Evolutionary conservation across 2,888 invertebrate genomes (phyloP).

Genomic region (Aphidius colemani): DNA sequence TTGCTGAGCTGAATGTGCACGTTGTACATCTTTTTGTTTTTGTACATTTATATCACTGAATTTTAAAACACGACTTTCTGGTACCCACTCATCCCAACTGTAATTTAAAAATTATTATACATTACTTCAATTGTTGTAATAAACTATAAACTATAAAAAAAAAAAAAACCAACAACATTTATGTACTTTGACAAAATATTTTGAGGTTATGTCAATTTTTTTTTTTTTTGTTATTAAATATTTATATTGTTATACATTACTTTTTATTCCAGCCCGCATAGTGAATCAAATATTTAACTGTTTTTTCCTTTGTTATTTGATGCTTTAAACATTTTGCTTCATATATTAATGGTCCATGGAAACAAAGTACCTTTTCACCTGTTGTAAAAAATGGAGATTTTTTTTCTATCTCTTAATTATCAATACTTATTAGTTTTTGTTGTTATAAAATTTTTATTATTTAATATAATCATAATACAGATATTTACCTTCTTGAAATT

Average conservation of each 20-base stretch:
- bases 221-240: slow-evolving; percentile 15
- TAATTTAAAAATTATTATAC: slow-evolving; percentile 11
- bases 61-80: slow-evolving; percentile 69
- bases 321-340: slow-evolving; percentile 94
- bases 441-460: not conserved
- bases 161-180: not conserved
- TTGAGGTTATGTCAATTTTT: slow-evolving; percentile 5
- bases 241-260: slow-evolving; percentile 63
- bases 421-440: not conserved
- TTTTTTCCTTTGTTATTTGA: slow-evolving; percentile 81
- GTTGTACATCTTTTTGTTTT: slow-evolving; percentile 67
- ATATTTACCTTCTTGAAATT: slow-evolving; percentile 73
- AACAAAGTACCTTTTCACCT: slow-evolving; percentile 92
- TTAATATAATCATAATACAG: not conserved
- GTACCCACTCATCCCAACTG: slow-evolving; percentile 68
- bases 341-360: slow-evolving; percentile 94
- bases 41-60: slow-evolving; percentile 68
- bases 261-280: slow-evolving; percentile 99
- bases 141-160: too few species aligned
- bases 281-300: slow-evolving; percentile 89
- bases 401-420: slow-evolving; percentile 34
- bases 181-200: too few species aligned
- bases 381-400: slow-evolving; percentile 38
- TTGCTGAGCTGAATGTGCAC: slow-evolving; percentile 68
- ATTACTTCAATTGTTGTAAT: not conserved